phyloP scores from a whole-genome alignment of 2,888 invertebrate species.

The Calliphora vomitoria region DNA sequence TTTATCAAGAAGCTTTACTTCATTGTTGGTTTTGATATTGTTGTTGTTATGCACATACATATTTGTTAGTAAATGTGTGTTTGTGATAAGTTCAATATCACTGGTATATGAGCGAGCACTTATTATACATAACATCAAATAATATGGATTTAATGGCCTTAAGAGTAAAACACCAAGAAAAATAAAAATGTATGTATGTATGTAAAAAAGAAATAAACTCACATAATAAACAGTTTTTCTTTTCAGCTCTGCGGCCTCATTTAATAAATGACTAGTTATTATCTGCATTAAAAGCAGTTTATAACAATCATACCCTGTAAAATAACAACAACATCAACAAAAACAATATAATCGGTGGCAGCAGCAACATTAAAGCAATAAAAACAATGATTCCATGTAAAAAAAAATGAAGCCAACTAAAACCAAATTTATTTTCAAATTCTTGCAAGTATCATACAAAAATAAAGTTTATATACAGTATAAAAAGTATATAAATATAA shows the following conservation, averaged over 20 bases:
- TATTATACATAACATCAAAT: constrained; percentile 72
- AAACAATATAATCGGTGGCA: constrained; percentile 40
- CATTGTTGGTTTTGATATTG: background rate
- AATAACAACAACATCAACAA: constrained; percentile 37
- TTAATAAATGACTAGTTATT: constrained; percentile 74
- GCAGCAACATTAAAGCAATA: constrained; percentile 35
- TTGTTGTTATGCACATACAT: background rate
- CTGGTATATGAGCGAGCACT: constrained; percentile 62
- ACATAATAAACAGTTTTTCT: constrained; percentile 59
- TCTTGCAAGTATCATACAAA: background rate
- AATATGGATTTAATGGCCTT: constrained; percentile 68
- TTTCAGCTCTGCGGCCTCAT: constrained; percentile 73
- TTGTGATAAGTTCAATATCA: constrained; percentile 61
- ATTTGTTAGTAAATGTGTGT: background rate
- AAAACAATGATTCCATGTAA: constrained; percentile 48
- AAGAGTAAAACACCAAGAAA: constrained; percentile 42
- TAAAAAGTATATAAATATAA: background rate
- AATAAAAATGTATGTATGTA: constrained; percentile 29
- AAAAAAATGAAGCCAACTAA: constrained; percentile 51
- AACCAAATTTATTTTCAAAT: constrained; percentile 65
- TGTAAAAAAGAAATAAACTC: constrained; percentile 33
- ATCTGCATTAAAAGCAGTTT: constrained; percentile 74
- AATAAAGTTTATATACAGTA: constrained; percentile 5
- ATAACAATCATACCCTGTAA: constrained; percentile 67
- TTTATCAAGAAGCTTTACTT: constrained; percentile 4